Conservation (phyloP, 2,797 vertebrate species). For the Cygnus olor region DNA sequence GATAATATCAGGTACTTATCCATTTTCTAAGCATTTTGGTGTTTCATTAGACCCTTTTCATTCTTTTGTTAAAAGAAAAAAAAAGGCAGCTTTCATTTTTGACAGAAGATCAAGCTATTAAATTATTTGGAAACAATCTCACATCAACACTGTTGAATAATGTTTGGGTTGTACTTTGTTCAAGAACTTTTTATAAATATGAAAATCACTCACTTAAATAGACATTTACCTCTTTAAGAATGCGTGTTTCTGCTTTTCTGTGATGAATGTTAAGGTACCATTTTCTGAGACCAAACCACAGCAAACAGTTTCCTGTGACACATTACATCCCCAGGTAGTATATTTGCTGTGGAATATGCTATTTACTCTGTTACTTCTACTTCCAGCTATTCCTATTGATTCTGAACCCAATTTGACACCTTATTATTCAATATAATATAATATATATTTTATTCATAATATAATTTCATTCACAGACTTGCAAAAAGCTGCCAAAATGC, state of each 20-base stretch:
- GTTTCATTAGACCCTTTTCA: not conserved
- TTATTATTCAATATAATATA: not conserved
- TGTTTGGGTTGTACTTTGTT: not conserved
- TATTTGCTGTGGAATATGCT: not conserved
- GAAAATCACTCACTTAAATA: not conserved
- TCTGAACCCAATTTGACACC: not conserved
- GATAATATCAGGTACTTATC: not conserved
- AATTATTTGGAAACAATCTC: not conserved
- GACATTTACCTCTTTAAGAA: not conserved
- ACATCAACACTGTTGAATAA: not conserved
- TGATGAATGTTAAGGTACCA: not conserved
- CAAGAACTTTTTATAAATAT: not conserved
- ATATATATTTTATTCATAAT: not conserved
- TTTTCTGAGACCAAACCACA: not conserved
- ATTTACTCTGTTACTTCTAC: not conserved
- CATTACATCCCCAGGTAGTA: not conserved
- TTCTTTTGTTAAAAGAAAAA: not conserved
- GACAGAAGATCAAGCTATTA: not conserved
- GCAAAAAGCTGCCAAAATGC: not conserved
- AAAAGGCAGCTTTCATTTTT: not conserved
- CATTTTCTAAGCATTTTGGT: not conserved
- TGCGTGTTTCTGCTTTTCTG: not conserved
- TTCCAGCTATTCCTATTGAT: not conserved
- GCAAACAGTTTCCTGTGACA: not conserved
- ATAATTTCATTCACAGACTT: not conserved